Conservation (phyloP, 2,888 invertebrate genomes). For the Drosophila nr. perissopoda region DNA sequence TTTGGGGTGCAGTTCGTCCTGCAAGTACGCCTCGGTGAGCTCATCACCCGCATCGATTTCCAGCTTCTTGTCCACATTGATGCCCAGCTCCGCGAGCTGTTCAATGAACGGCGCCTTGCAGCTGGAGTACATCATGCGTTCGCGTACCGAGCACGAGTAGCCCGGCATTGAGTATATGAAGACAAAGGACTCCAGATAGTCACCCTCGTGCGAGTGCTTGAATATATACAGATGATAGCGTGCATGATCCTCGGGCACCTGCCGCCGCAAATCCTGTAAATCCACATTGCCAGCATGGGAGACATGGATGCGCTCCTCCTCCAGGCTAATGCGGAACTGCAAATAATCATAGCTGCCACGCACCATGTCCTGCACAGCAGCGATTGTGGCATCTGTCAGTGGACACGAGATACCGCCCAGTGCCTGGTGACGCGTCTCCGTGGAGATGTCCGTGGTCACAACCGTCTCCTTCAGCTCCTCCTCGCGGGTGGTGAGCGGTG, state of each 20-base stretch:
- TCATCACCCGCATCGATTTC: slow-evolving; percentile 96
- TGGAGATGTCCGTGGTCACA: slow-evolving; percentile 90
- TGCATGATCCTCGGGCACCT: slow-evolving; percentile 91
- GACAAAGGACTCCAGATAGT: slow-evolving; percentile 93
- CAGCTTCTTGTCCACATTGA: slow-evolving; percentile 94
- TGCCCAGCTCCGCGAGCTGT: slow-evolving; percentile 91
- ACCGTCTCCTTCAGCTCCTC: slow-evolving; percentile 93
- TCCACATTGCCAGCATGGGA: slow-evolving; percentile 89
- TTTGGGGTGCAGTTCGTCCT: slow-evolving; percentile 97
- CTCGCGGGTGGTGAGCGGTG: slow-evolving; percentile 94
- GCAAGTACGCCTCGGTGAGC: slow-evolving; percentile 94
- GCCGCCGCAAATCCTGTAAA: slow-evolving; percentile 89
- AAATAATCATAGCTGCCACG: slow-evolving; percentile 93
- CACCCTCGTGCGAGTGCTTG: slow-evolving; percentile 96
- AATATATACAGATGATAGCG: slow-evolving; percentile 95
- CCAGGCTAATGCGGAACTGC: slow-evolving; percentile 86
- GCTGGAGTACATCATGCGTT: slow-evolving; percentile 99
- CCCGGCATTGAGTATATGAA: slow-evolving; percentile 99
- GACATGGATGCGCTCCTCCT: slow-evolving; percentile 94
- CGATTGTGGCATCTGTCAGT: slow-evolving; percentile 91
- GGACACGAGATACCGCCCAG: slow-evolving; percentile 96
- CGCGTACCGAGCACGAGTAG: slow-evolving; percentile 97
- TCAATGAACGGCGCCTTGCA: slow-evolving; percentile 97
- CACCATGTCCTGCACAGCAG: slow-evolving; percentile 90
- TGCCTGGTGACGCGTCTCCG: slow-evolving; percentile 94